phyloP scores from a whole-genome alignment of 2,797 vertebrate species.

The Lates japonicus region DNA sequence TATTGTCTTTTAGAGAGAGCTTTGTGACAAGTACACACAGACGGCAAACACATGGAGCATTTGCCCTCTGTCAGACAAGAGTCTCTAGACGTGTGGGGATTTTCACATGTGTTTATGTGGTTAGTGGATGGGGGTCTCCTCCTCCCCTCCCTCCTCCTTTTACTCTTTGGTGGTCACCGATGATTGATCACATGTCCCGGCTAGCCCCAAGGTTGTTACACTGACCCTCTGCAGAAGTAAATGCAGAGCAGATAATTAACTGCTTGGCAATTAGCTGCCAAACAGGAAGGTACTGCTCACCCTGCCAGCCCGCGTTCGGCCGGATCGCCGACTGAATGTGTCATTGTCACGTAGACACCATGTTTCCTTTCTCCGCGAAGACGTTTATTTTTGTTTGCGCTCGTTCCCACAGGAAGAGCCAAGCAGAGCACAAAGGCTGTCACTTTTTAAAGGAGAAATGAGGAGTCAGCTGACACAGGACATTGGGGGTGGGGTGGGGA shows the following conservation, averaged over 20 bases:
- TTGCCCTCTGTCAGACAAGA: conserved; percentile 41
- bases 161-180: conserved; percentile 71
- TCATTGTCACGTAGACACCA: conserved; percentile 58
- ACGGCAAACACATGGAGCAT: conserved; percentile 44
- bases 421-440: conserved; percentile 31
- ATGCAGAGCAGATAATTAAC: conserved; percentile 65
- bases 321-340: conserved; percentile 41
- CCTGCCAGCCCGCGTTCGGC: conserved; percentile 20
- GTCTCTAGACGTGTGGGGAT: conserved; percentile 47
- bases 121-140: conserved; percentile 30
- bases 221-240: conserved; percentile 66
- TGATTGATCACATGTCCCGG: conserved; percentile 77
- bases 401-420: conserved; percentile 57
- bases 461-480: conserved; percentile 8
- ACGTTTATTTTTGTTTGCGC: conserved; percentile 61
- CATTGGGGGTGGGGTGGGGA: neutral
- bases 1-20: neutral
- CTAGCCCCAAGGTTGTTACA: conserved; percentile 58
- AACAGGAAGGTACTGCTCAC: conserved; percentile 76
- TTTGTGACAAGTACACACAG: conserved; percentile 15
- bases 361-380: conserved; percentile 36
- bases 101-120: conserved; percentile 71
- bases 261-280: conserved; percentile 70
- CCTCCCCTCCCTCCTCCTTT: conserved; percentile 14
- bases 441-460: conserved; percentile 16